phyloP scores from a whole-genome alignment of 2,113 vertebrate species.

The Pluvialis apricaria region DNA sequence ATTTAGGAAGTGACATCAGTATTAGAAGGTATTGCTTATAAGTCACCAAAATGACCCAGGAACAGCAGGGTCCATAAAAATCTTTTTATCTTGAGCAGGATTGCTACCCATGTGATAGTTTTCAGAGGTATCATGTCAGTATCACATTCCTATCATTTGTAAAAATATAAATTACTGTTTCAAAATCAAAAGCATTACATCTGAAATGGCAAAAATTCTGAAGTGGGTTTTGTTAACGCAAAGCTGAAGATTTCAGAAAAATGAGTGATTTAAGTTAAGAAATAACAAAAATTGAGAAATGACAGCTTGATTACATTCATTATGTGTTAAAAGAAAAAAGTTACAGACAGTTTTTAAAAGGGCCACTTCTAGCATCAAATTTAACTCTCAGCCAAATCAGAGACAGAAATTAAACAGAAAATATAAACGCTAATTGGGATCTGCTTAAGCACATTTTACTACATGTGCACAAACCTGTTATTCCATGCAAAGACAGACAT shows the following conservation, averaged over 20 bases:
- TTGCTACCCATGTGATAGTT: not conserved
- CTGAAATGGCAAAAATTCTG: not conserved
- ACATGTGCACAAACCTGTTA: not conserved
- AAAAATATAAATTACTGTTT: not conserved
- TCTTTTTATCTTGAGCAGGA: not conserved
- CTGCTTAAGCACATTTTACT: not conserved
- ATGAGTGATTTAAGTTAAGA: not conserved
- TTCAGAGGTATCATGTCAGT: not conserved
- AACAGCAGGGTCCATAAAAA: not conserved
- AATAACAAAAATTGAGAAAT: conserved; percentile 19
- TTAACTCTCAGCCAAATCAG: conserved; percentile 1
- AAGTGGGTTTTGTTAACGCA: not conserved
- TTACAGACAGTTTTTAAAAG: not conserved
- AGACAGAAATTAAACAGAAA: conserved; percentile 15
- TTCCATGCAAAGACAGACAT: not conserved
- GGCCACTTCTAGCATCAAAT: not conserved
- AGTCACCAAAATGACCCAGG: not conserved
- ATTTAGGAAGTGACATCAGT: not conserved
- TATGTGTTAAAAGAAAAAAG: not conserved
- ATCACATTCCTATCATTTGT: not conserved
- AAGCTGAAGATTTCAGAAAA: not conserved
- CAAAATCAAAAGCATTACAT: not conserved
- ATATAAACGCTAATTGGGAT: not conserved
- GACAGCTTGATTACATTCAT: not conserved
- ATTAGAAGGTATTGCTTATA: not conserved